These are phyloP conservation scores for Psittacula derbiana DNA, from an alignment of 2,797 vertebrate species.

Conservation along the genomic window DNA sequence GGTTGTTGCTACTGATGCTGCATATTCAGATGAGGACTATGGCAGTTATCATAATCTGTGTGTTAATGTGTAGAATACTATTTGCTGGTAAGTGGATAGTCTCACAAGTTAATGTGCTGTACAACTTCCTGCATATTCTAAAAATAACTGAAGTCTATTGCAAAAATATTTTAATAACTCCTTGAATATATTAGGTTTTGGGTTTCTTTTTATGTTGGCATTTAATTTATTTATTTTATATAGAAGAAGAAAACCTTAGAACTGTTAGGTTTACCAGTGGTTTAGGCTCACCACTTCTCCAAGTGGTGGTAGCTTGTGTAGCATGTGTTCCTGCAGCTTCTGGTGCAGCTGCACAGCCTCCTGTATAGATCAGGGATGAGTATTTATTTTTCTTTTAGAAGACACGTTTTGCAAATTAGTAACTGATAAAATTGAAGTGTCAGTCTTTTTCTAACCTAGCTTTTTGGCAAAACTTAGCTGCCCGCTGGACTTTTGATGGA, in stretches of 20 bases:
- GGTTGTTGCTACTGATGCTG: slow-evolving; percentile 65
- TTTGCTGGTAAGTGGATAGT: slow-evolving; percentile 67
- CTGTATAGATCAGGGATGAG: slow-evolving; percentile 50
- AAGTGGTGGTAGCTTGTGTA: slow-evolving; percentile 18
- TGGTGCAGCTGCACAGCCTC: slow-evolving; percentile 14
- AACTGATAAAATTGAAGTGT: background rate
- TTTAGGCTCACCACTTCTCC: slow-evolving; percentile 8
- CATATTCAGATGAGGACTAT: slow-evolving; percentile 31
- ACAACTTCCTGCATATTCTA: slow-evolving; percentile 53
- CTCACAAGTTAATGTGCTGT: slow-evolving; percentile 60
- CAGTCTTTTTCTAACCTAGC: background rate
- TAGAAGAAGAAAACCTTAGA: slow-evolving; percentile 36
- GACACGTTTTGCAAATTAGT: slow-evolving; percentile 23
- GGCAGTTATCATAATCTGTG: slow-evolving; percentile 50
- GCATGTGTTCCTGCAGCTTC: background rate
- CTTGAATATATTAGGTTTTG: slow-evolving; percentile 46
- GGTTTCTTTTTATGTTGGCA: slow-evolving; percentile 43
- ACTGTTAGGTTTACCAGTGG: slow-evolving; percentile 48
- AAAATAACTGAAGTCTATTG: slow-evolving; percentile 56
- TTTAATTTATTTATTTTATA: slow-evolving; percentile 58
- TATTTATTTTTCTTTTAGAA: slow-evolving; percentile 48
- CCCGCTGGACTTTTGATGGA: background rate
- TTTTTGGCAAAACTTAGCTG: slow-evolving; percentile 33
- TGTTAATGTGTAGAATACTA: slow-evolving; percentile 63
- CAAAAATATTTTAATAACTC: slow-evolving; percentile 61